Evolutionary conservation across 2,113 vertebrate species (phyloP).

Genomic region (Halichoerus grypus): DNA sequence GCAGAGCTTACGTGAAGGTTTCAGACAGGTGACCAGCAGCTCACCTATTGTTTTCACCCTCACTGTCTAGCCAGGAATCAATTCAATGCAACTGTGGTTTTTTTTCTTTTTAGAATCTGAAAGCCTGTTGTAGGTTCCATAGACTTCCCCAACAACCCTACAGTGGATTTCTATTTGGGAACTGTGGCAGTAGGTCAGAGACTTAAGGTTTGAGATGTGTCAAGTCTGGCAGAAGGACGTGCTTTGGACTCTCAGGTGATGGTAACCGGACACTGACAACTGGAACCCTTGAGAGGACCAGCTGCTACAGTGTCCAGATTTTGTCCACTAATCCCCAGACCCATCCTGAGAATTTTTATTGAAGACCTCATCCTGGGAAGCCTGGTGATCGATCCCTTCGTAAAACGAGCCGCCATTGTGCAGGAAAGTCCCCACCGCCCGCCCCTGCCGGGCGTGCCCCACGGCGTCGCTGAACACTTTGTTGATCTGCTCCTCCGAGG

Average conservation of each 20-base stretch:
- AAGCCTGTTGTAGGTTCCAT: constrained; percentile 73
- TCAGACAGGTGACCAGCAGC: background rate
- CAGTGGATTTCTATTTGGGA: constrained; percentile 78
- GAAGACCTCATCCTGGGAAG: constrained; percentile 93
- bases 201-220: constrained; percentile 66
- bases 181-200: constrained; percentile 47
- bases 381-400: constrained; percentile 93
- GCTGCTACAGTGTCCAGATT: constrained; percentile 12
- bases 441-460: constrained; percentile 97
- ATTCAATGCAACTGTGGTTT: constrained; percentile 18
- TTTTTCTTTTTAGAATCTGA: constrained; percentile 36
- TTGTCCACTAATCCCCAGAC: constrained; percentile 91
- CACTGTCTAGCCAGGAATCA: background rate
- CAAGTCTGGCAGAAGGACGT: constrained; percentile 70
- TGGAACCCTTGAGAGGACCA: constrained; percentile 77
- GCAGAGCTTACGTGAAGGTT: background rate
- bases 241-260: constrained; percentile 85
- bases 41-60: background rate
- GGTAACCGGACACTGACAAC: constrained; percentile 75
- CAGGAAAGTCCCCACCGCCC: constrained; percentile 96
- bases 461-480: constrained; percentile 99
- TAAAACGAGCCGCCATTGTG: constrained; percentile 94
- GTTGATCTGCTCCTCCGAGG: constrained; percentile 99
- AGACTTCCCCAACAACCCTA: constrained; percentile 70
- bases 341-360: constrained; percentile 91